These are phyloP conservation scores for Arizona elegans DNA, from an alignment of 2,113 vertebrate genomes.

Conservation along the genomic window DNA sequence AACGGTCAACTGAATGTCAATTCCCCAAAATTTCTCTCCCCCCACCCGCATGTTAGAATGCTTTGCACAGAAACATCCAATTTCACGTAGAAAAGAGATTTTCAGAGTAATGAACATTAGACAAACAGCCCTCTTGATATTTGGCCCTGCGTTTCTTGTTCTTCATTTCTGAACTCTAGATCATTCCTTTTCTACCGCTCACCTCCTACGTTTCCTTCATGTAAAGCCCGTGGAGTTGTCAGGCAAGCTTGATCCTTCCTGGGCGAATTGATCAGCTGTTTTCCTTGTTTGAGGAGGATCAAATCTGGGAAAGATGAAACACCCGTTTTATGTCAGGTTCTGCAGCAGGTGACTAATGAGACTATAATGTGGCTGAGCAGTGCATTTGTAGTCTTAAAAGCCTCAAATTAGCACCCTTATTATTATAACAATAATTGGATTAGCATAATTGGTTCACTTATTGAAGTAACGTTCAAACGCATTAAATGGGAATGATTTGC, in stretches of 20 bases:
- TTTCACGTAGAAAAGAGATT: neutral
- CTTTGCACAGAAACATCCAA: neutral
- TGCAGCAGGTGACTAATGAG: constrained; percentile 40
- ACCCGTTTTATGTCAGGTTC: constrained; percentile 45
- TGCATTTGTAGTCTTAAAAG: constrained; percentile 46
- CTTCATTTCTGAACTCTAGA: neutral
- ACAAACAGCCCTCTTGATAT: too few species aligned
- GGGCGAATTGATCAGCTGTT: constrained; percentile 23
- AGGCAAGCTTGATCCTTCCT: neutral
- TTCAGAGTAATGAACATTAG: neutral
- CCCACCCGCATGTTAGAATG: neutral
- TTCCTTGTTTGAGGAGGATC: constrained; percentile 42
- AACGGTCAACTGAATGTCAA: neutral
- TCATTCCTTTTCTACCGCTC: neutral
- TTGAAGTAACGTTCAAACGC: constrained; percentile 36
- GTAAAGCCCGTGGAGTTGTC: constrained; percentile 10
- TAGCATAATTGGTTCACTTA: constrained; percentile 47
- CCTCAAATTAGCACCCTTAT: constrained; percentile 54
- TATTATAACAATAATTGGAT: constrained; percentile 55
- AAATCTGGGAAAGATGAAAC: constrained; percentile 52
- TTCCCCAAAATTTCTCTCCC: neutral
- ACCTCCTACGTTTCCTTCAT: neutral
- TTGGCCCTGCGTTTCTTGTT: neutral
- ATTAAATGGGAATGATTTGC: constrained; percentile 47
- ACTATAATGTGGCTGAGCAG: constrained; percentile 33